Percentiles rank a stretch among this genome's conserved stretches.
Conservation (phyloP, 2,888 invertebrate species). For the Nemotelus nigrinus region DNA sequence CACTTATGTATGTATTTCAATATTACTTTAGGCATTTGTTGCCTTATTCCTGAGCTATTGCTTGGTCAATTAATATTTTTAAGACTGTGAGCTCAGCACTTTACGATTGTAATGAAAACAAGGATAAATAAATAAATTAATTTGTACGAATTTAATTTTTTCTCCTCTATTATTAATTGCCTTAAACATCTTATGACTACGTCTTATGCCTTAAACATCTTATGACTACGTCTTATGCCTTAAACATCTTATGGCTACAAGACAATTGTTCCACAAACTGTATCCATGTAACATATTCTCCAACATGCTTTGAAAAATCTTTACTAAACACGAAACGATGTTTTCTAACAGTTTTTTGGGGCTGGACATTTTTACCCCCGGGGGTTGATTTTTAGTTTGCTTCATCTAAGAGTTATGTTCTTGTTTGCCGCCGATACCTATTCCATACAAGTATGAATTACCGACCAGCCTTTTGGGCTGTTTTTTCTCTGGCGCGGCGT, state of each 20-base stretch:
- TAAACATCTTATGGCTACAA: background rate
- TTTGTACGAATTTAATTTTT: no score
- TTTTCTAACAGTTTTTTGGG: slow-evolving; percentile 31
- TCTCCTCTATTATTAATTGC: no score
- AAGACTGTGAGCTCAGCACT: no score
- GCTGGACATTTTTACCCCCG: slow-evolving; percentile 9
- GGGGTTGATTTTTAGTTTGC: slow-evolving; percentile 21
- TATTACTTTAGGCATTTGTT: no score
- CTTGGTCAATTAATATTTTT: no score
- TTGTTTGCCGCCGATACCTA: background rate
- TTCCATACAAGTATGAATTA: slow-evolving; percentile 16
- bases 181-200: no score
- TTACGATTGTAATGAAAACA: no score
- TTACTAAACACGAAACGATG: slow-evolving; percentile 19
- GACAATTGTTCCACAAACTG: background rate
- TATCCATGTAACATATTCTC: background rate
- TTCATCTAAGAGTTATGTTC: slow-evolving; percentile 8
- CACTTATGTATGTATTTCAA: no score
- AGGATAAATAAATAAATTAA: no score
- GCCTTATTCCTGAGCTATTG: no score
- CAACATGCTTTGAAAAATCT: background rate
- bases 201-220: no score
- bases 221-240: no score
- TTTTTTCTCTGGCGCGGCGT: background rate
- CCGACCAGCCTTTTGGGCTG: background rate